Percentiles rank a stretch among this genome's conserved stretches.
Conservation (phyloP, 2,113 vertebrate genomes). For the Hippolais icterina region DNA sequence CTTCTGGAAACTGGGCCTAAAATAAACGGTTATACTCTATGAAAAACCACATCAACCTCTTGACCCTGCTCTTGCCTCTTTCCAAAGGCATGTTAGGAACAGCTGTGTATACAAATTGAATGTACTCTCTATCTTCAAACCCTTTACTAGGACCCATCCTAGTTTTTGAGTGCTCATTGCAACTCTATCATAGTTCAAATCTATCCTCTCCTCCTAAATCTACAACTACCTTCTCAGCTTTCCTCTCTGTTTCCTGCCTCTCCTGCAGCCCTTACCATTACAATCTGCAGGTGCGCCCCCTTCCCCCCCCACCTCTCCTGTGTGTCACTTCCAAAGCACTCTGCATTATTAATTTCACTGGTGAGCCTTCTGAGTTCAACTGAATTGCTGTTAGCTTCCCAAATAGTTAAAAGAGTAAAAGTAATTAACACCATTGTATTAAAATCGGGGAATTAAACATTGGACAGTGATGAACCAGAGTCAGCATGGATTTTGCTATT, state of each 20-base stretch:
- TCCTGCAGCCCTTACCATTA: background rate
- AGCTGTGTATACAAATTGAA: slow-evolving; percentile 58
- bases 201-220: background rate
- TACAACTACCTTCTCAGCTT: background rate
- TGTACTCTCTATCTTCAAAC: background rate
- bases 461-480: background rate
- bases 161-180: background rate
- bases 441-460: background rate
- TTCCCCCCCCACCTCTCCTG: background rate
- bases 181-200: background rate
- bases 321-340: background rate
- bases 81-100: background rate
- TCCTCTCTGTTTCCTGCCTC: background rate
- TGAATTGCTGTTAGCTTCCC: background rate
- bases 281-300: background rate
- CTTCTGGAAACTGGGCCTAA: slow-evolving; percentile 46
- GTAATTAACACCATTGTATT: background rate
- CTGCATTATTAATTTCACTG: background rate
- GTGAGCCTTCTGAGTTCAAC: background rate
- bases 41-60: slow-evolving; percentile 29
- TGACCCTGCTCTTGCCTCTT: slow-evolving; percentile 41
- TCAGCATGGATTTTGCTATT: background rate
- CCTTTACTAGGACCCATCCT: background rate
- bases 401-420: background rate
- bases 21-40: slow-evolving; percentile 32